These are phyloP conservation scores for Ormyrus pomaceus DNA, from an alignment of 2,888 invertebrate species.

Conservation along the genomic window DNA sequence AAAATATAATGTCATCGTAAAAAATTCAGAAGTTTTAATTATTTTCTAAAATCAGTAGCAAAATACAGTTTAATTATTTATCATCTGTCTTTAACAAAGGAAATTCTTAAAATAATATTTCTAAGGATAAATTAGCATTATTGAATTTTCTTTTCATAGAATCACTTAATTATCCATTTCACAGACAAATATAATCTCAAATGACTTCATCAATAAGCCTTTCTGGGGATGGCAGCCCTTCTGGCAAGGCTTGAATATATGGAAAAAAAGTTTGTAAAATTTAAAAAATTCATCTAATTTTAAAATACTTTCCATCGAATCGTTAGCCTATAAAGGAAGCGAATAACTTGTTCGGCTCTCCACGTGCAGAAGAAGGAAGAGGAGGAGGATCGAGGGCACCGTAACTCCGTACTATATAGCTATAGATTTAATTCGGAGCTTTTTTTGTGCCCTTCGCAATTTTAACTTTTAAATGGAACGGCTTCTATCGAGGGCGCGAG, in stretches of 20 bases:
- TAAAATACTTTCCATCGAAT: conserved; percentile 33
- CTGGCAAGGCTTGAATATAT: conserved; percentile 8
- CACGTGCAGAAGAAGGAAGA: neutral
- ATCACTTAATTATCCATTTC: no score
- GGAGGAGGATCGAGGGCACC: conserved; percentile 19
- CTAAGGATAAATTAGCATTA: no score
- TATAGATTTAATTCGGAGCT: conserved; percentile 21
- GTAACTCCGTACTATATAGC: conserved; percentile 15
- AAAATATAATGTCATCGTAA: no score
- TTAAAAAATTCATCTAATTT: conserved; percentile 34
- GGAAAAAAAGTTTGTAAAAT: conserved; percentile 4
- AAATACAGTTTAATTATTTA: no score
- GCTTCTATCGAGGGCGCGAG: conserved; percentile 26
- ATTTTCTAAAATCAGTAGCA: no score
- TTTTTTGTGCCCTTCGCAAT: conserved; percentile 53
- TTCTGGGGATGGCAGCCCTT: neutral
- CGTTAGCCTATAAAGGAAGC: conserved; percentile 24
- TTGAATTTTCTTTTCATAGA: no score
- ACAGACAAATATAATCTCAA: no score
- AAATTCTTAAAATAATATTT: no score
- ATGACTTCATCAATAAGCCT: no score
- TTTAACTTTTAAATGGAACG: conserved; percentile 56
- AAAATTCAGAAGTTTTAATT: no score
- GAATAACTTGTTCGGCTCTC: conserved; percentile 22
- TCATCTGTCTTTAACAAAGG: no score